Base-by-base conservation (phyloP, 2,113 vertebrate genomes). In the Corythornis cristatus region DNA sequence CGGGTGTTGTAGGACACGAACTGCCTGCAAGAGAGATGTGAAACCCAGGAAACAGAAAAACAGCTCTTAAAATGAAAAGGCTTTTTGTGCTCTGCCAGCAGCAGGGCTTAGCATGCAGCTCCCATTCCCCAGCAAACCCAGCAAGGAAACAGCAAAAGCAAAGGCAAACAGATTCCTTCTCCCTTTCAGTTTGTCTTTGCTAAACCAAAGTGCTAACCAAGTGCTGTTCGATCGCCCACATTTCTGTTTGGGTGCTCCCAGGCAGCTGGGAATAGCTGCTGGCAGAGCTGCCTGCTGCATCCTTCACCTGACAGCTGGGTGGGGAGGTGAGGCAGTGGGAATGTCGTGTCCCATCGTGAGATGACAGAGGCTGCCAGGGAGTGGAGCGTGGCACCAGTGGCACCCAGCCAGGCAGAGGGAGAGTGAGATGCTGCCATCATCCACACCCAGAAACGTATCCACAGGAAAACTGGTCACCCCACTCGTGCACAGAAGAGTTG, bases 311-410 rank as follows among this genome's bases (percentile, higher is more conserved):
- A 12, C 33, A 23, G 23, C 14, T 25, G 35, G 29, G 54, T 62
- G 37, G 58, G 19, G 51, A 45, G 46, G 8, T 6, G 48, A 48
- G 22, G 3, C n/a, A 0, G 0, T 1, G 5, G 58, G 48, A 43
- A 8, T 25, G 16, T 15, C 13, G 0, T 62, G 72, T 3, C 31
- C 82, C 31, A 3, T 7, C 5, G 1, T 8, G 72, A 61, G 3
- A 5, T 18, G 14, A 28, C 0, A 0, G n/a, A 37, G n/a, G 40
- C 50, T 74, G 29, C 14, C 0, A 0, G 33, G 23, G 21, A 21
- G 17, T 0, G 1, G 35, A 60, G 46, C 17, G 0, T 1, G 1
- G 42, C 2, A 7, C 37, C 56, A 0, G 0, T 54, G 53, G 53
- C 29, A 8, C 20, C 25, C 1, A 1, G 21, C 11, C 42, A 43